phyloP scores from a whole-genome alignment of 1,140 invertebrate genomes.

The Trichomalopsis sarcophagae region DNA sequence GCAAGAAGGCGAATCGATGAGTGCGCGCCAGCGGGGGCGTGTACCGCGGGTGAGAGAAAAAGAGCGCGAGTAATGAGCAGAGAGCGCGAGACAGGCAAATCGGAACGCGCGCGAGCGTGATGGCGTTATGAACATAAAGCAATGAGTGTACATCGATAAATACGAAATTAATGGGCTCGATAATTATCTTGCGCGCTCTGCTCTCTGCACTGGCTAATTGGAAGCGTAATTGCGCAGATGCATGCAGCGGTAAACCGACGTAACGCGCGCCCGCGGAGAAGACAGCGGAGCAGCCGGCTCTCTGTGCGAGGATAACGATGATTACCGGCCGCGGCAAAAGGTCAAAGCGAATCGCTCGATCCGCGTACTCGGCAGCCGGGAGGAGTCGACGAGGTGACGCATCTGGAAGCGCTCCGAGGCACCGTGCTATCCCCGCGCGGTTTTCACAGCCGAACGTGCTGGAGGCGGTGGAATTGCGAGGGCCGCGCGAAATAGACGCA shows the following conservation, averaged over 20 bases:
- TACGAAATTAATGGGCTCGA: conserved; percentile 8
- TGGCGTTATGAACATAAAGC: background rate
- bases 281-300: too few species aligned
- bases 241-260: background rate
- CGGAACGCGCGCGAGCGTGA: background rate
- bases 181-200: background rate
- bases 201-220: conserved; percentile 6
- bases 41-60: too few species aligned
- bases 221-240: conserved; percentile 17
- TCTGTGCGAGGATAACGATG: background rate
- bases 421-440: too few species aligned
- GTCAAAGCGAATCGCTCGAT: background rate
- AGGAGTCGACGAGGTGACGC: too few species aligned
- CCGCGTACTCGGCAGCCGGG: too few species aligned
- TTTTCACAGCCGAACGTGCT: too few species aligned
- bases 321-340: conserved; percentile 9
- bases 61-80: too few species aligned
- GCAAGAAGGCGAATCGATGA: too few species aligned
- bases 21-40: too few species aligned
- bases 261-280: background rate
- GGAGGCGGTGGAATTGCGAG: background rate
- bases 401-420: too few species aligned
- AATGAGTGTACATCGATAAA: background rate
- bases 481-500: too few species aligned
- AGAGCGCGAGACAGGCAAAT: background rate